Evolutionary conservation across 1,140 invertebrate genomes (phyloP), one percentile per base, ranked within the genome.

Genomic region (Eriocheir sinensis): DNA sequence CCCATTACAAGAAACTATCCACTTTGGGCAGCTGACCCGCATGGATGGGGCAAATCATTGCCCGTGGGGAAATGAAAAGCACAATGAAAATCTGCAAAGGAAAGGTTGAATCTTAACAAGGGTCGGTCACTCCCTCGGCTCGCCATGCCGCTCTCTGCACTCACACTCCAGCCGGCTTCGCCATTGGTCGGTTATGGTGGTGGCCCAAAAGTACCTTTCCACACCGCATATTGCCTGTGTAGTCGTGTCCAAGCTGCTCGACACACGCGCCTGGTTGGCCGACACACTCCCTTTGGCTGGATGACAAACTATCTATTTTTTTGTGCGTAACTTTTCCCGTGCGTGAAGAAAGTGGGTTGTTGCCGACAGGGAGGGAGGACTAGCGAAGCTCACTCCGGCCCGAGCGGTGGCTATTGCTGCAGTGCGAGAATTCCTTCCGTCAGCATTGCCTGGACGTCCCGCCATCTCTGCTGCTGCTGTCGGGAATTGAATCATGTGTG

Each of bases 261-360:
- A 27, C 60, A 4, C 0, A 4, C 3, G 21, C 60, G 60, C 4
- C 60, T n/a, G 27, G 9, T 9, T 17, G 48, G 2, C 12, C 48
- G 8, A 72, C 60, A 72, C 60, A n/a, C 4, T n/a, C n/a, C 21
- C 60, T 72, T 72, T 72, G 21, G 3, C 17, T 72, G 21, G 21
- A 12, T 72, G 27, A 72, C 60, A 72, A 72, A 72, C n/a, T 72
- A 0, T n/a, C 21, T 72, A 2, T 72, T 72, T 72, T n/a, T n/a
- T 53, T 53, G 48, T 53, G 2, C 27, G n/a, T 21, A n/a, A 72
- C 60, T 53, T 53, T 72, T 72, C n/a, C n/a, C 60, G 27, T n/a
- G 60, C 60, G 60, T 27, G 27, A 72, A 72, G 60, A 72, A 72
- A 72, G 60, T 72, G 60, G 60, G 60, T 72, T 72, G 60, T n/a